Base-by-base conservation (phyloP, 1,140 invertebrate genomes). In the Manduca sexta region DNA sequence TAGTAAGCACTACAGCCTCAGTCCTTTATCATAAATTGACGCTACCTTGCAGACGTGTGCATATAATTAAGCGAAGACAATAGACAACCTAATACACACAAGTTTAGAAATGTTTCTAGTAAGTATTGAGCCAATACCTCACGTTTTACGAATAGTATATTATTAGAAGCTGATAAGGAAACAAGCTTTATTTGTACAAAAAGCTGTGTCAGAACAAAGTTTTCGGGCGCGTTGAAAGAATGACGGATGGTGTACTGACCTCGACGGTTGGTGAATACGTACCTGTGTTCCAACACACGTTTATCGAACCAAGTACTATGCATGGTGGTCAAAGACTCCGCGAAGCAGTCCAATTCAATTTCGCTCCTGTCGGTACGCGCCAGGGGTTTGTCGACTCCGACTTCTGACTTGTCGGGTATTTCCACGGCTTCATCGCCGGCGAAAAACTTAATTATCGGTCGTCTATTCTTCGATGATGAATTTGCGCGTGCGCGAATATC, bases 271-370 rank as follows among this genome's bases (percentile, higher is more conserved):
- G 8, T 26, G 29, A 49, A 46, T 64, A 67, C 69, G 51, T 65
- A 91, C 90, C 90, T 91, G 86, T 91, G 90, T 40, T 86, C 80
- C 8, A 90, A 68, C 45, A 87, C 86, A 50, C 90, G 87, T 50
- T 87, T 88, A 73, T 91, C 89, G 17, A 88, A 71, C 87, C 87
- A 89, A 12, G 71, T 70, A 60, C 84, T 72, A 45, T 85, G 74
- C 66, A 77, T 72, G 14, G 61, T 74, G 29, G 64, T 64, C 29
- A 85, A 71, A n/a, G 87, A 88, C 52, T 89, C 88, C n/a, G 87
- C 88, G 61, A 88, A 91, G 52, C 86, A 86, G 52, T 90, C 89
- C 56, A 90, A 55, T 47, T 91, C 89, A 18, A 84, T 61, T 38
- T 90, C 89, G 38, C 84, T 88, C 34, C 67, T 75, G 44, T 88